Conservation (phyloP, 2,113 vertebrate species). For the Gymnogyps californianus region DNA sequence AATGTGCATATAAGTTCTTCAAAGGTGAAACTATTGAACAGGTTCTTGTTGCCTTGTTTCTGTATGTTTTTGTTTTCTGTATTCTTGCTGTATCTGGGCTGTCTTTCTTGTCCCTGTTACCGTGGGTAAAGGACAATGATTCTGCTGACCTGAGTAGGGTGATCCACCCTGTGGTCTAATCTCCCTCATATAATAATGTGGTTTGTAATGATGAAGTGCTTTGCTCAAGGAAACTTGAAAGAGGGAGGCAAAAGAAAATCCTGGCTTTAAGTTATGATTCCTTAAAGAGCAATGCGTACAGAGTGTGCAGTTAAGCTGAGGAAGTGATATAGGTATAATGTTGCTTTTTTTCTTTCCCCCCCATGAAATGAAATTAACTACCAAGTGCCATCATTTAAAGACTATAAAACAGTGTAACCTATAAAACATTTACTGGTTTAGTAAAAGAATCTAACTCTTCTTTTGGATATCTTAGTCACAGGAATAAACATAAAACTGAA, state of each 20-base stretch:
- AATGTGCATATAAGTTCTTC: background rate
- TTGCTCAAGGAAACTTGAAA: background rate
- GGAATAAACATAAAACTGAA: conserved; percentile 33
- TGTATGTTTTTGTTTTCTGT: background rate
- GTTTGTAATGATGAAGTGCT: background rate
- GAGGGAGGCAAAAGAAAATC: background rate
- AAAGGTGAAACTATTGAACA: background rate
- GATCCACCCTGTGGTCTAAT: background rate
- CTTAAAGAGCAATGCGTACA: conserved; percentile 19
- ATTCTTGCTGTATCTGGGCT: background rate
- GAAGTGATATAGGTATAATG: background rate
- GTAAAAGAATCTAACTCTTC: conserved; percentile 2
- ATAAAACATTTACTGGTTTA: conserved; percentile 41
- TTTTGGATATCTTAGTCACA: conserved; percentile 8
- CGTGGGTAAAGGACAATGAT: fast-evolving
- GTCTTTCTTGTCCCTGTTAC: background rate
- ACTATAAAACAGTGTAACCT: conserved; percentile 21
- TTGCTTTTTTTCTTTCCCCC: background rate
- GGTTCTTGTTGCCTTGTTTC: background rate
- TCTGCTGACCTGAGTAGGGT: background rate
- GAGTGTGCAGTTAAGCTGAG: background rate
- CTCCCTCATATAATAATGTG: background rate
- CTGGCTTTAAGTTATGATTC: background rate
- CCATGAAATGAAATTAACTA: conserved; percentile 13
- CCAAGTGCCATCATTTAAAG: conserved; percentile 23